These are phyloP conservation scores for Euplexia lucipara DNA, from an alignment of 2,888 invertebrate species.

Conservation along the genomic window DNA sequence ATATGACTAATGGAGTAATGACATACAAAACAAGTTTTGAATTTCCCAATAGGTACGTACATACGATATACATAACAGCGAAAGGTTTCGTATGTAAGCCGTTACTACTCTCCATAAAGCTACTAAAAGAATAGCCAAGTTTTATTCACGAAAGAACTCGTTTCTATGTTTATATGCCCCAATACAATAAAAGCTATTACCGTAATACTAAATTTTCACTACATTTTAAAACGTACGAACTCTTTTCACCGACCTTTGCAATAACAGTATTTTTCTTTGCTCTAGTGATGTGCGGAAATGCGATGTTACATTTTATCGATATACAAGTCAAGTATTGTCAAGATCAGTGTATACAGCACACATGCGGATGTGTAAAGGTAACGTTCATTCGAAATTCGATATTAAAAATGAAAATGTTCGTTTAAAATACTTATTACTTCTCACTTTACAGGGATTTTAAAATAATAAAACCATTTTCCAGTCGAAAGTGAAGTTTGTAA, in stretches of 20 bases:
- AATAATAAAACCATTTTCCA: too few species aligned
- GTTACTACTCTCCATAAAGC: slow-evolving; percentile 46
- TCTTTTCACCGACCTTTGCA: slow-evolving; percentile 66
- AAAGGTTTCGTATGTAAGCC: slow-evolving; percentile 32
- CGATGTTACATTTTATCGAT: slow-evolving; percentile 51
- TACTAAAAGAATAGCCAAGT: slow-evolving; percentile 52
- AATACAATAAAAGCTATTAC: slow-evolving; percentile 65
- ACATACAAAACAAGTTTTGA: slow-evolving; percentile 27
- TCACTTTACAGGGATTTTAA: too few species aligned
- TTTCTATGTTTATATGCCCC: slow-evolving; percentile 53
- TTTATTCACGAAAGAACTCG: slow-evolving; percentile 56
- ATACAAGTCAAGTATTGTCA: too few species aligned
- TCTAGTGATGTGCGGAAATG: slow-evolving; percentile 45
- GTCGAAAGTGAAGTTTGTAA: too few species aligned
- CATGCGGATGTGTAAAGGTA: too few species aligned
- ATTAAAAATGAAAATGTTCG: too few species aligned
- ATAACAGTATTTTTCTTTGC: slow-evolving; percentile 63
- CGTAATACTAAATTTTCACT: slow-evolving; percentile 66
- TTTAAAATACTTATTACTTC: too few species aligned
- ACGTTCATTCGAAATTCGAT: too few species aligned
- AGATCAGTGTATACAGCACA: too few species aligned
- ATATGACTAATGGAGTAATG: too few species aligned
- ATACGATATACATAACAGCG: slow-evolving; percentile 18
- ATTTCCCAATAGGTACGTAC: slow-evolving; percentile 20
- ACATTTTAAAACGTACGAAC: slow-evolving; percentile 66